A percentile compares a stretch with the other conserved stretches of the same genome.
Conservation (phyloP, 1,140 invertebrate species). For the Oedothorax gibbosus region DNA sequence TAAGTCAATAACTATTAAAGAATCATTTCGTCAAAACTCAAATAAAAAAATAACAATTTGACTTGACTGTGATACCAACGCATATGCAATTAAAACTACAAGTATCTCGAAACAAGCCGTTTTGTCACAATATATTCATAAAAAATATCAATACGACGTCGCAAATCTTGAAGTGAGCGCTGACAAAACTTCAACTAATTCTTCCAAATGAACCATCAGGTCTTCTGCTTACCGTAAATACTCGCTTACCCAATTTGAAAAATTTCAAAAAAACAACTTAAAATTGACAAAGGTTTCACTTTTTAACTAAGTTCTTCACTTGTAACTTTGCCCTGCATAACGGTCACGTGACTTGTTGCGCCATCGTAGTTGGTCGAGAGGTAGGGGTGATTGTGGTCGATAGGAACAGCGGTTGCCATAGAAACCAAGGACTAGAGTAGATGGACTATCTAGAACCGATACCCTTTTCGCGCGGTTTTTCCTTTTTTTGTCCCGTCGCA, state of each 20-base stretch:
- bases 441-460: slow-evolving; percentile 40
- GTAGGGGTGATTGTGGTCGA: slow-evolving; percentile 39
- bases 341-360: slow-evolving; percentile 58
- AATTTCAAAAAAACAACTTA: no score
- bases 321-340: slow-evolving; percentile 41
- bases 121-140: no score
- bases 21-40: no score
- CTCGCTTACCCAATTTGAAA: no score
- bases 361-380: slow-evolving; percentile 28
- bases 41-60: no score
- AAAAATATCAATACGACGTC: no score
- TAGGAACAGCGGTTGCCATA: slow-evolving; percentile 50
- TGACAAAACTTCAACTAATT: neutral
- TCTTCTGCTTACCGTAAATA: no score
- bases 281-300: neutral
- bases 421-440: slow-evolving; percentile 34
- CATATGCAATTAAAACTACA: no score
- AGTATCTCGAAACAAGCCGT: no score
- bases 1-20: no score
- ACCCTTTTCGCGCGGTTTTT: neutral
- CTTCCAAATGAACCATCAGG: neutral
- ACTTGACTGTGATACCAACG: no score
- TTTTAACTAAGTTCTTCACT: slow-evolving; percentile 5
- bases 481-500: neutral
- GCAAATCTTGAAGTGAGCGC: neutral